These are phyloP conservation scores for Pelecanoides urinatrix DNA, from an alignment of 2,113 vertebrate species.

Conservation along the genomic window DNA sequence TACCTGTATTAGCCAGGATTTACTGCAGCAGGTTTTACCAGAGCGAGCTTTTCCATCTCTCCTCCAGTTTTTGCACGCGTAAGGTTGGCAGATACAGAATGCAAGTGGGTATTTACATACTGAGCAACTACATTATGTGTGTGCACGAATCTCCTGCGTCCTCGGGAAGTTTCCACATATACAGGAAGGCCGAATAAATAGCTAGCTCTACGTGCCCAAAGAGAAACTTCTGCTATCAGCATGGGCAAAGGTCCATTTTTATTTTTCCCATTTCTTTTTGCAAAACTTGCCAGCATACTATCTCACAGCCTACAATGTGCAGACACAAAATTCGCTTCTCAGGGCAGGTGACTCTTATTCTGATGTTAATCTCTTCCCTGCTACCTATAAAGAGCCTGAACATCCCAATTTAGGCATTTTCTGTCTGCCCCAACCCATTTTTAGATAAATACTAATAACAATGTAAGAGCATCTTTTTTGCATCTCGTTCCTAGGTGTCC, in stretches of 20 bases:
- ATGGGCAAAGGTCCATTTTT: neutral
- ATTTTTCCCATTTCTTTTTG: neutral
- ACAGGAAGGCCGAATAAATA: neutral
- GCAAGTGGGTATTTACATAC: neutral
- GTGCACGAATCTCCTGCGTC: neutral
- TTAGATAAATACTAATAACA: neutral
- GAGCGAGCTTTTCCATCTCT: neutral
- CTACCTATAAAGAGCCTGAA: neutral
- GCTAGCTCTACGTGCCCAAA: neutral
- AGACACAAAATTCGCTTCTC: neutral
- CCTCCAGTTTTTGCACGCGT: neutral
- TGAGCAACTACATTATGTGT: neutral
- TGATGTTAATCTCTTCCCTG: neutral
- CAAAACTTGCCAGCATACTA: neutral
- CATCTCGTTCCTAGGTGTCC: neutral
- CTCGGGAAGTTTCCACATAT: neutral
- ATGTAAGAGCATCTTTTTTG: neutral
- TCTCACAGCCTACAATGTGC: neutral
- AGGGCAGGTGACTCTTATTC: neutral
- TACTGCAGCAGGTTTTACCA: neutral
- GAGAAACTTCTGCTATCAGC: neutral
- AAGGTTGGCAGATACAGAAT: neutral
- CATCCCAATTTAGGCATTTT: neutral
- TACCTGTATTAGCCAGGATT: neutral
- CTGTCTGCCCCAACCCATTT: neutral